Conservation (phyloP, 2,888 invertebrate species). For the Chymomyza fuscimana region DNA sequence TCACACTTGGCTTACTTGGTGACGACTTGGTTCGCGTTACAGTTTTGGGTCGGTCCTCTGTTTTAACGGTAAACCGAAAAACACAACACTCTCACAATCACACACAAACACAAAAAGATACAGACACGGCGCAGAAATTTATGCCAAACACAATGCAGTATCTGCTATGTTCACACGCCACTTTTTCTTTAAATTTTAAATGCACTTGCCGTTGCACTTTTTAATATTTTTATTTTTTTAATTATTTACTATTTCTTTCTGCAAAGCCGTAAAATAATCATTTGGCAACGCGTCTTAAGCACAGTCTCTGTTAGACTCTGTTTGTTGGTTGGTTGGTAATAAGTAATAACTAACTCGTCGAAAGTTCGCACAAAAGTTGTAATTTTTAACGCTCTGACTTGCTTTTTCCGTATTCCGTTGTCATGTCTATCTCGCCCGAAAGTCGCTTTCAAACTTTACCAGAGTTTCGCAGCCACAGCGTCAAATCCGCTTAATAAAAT, state of each 20-base stretch:
- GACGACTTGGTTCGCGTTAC: background rate
- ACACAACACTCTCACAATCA: conserved; percentile 3
- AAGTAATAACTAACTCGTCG: background rate
- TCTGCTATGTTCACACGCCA: conserved; percentile 44
- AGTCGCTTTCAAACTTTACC: conserved; percentile 71
- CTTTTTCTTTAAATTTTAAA: conserved; percentile 50
- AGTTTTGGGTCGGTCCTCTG: background rate
- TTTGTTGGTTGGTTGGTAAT: background rate
- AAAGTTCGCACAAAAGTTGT: background rate
- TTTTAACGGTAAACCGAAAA: conserved; percentile 10
- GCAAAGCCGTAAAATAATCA: background rate
- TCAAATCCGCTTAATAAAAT: conserved; percentile 24
- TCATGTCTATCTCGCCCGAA: conserved; percentile 73
- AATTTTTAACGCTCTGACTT: background rate
- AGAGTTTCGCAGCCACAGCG: background rate
- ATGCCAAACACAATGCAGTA: conserved; percentile 24
- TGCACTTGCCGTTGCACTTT: conserved; percentile 40
- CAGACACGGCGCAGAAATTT: background rate
- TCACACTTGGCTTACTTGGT: conserved; percentile 17
- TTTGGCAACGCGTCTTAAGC: background rate
- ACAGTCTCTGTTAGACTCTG: background rate
- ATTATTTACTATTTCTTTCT: conserved; percentile 18
- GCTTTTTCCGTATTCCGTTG: conserved; percentile 37
- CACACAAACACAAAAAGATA: conserved; percentile 30
- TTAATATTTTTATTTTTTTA: conserved; percentile 2